Percentiles rank a stretch among this genome's conserved stretches.
These are phyloP conservation scores for Phrynosoma blainvillii DNA, from an alignment of 2,113 vertebrate genomes.

Conservation along the genomic window DNA sequence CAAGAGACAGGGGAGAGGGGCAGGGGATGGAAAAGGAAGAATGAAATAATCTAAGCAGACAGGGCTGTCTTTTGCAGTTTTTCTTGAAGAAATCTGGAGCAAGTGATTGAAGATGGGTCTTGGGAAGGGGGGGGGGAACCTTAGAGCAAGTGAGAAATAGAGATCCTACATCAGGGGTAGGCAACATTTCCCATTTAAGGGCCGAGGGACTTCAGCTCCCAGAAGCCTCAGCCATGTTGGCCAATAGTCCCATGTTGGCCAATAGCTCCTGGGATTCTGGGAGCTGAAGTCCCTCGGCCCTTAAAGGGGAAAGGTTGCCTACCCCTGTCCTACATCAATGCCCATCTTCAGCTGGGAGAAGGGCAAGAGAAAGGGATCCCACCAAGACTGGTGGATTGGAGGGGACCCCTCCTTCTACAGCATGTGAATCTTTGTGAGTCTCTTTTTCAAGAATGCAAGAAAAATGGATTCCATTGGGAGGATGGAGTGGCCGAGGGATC, in stretches of 20 bases:
- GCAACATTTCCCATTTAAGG: no score
- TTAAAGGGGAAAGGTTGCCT: no score
- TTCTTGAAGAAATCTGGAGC: not conserved
- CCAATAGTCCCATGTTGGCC: no score
- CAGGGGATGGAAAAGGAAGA: not conserved
- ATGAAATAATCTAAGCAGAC: constrained; percentile 7
- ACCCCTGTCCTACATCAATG: not conserved
- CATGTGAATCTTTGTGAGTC: not conserved
- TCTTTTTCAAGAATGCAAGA: not conserved
- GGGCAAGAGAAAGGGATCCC: not conserved
- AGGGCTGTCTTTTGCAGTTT: constrained; percentile 4
- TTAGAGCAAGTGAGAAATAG: not conserved
- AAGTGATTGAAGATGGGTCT: not conserved
- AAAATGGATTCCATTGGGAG: no score
- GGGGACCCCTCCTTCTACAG: not conserved
- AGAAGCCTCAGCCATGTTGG: no score
- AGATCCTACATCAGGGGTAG: not conserved
- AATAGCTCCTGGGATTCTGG: no score
- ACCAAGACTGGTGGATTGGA: not conserved
- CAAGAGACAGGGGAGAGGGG: no score
- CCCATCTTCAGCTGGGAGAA: not conserved
- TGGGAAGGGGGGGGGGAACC: not conserved
- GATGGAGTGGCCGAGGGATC: not conserved
- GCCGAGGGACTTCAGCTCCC: no score
- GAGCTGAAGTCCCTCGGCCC: no score